Base-by-base conservation (phyloP, 2,797 vertebrate species). In the Acipenser oxyrinchus region DNA sequence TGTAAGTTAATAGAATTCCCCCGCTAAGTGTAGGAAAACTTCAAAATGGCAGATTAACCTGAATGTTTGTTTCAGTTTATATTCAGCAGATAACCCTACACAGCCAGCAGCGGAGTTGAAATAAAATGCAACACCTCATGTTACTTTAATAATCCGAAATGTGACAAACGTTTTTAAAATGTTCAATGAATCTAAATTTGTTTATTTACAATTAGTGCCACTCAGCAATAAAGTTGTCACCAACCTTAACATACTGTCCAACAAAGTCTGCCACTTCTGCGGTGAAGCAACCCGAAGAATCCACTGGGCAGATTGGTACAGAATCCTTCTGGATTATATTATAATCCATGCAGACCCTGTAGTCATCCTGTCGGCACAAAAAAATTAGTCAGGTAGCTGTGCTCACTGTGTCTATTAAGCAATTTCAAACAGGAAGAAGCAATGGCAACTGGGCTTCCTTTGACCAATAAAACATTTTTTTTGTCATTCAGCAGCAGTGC, bases 241-340 rank as follows among this genome's bases (percentile, higher is more conserved):
- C 76, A 74, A 99, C 96, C 96, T 99, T 99, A 81, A 99, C 96
- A 66, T 99, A 96, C 73, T 97, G 95, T 77, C 96, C 96, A 37
- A 75, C 82, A 70, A 99, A 99, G 80, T 98, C 91, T 12, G 90
- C 77, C 82, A 98, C 96, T 81, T 99, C 97, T 12, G 89, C 75
- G 65, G 95, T 97, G 85, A 99, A 99, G 82, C 93, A 90, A 72
- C 97, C 97, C 0, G 94, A 96, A 1, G 94, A 86, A 74, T 99
- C 93, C 65, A 99, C 96, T 2, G 97, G 96, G 77, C 97, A 99
- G 81, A 99, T 79, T 0, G 95, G 96, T 58, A 82, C 69, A 37
- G 95, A 94, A 80, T 99, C 96, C 75, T 90, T 95, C 87, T 88
- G 92, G 85, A 98, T 97, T 75, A 98, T 89, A 58, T 85, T 89